Evolutionary conservation across 1,140 invertebrate genomes (phyloP).

Genomic region (Drosophila ambigua): DNA sequence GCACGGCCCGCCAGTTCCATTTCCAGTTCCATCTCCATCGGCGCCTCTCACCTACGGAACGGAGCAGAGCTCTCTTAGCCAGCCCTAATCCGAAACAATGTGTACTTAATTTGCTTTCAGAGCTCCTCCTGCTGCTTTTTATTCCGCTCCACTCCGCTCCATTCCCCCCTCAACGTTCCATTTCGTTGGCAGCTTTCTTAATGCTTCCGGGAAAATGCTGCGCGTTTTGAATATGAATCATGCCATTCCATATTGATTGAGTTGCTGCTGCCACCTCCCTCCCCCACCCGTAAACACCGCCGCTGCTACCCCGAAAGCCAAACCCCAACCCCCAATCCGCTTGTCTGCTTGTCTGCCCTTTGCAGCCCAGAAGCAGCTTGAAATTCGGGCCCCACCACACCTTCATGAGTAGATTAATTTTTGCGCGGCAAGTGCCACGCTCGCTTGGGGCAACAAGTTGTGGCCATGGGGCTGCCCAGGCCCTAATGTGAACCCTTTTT

Average conservation of each 20-base stretch:
- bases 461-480: background rate
- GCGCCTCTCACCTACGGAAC: background rate
- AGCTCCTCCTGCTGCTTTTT: constrained; percentile 30
- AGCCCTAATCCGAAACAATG: constrained; percentile 51
- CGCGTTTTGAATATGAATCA: constrained; percentile 73
- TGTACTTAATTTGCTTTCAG: constrained; percentile 70
- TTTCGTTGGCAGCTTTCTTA: constrained; percentile 61
- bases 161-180: constrained; percentile 45
- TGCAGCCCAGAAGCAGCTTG: too few relatives aligned
- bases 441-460: constrained; percentile 33
- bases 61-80: background rate
- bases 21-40: background rate
- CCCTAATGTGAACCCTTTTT: background rate
- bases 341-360: too few relatives aligned
- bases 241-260: constrained; percentile 74
- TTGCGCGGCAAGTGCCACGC: background rate
- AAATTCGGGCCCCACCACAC: too few relatives aligned
- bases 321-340: too few relatives aligned
- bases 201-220: constrained; percentile 40
- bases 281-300: too few relatives aligned
- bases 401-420: constrained; percentile 24
- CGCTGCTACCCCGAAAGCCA: too few relatives aligned
- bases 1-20: background rate
- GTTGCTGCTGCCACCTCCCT: too few relatives aligned
- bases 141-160: constrained; percentile 36